These are phyloP conservation scores for Lanius ludovicianus DNA, from an alignment of 2,113 vertebrate species.

Conservation along the genomic window DNA sequence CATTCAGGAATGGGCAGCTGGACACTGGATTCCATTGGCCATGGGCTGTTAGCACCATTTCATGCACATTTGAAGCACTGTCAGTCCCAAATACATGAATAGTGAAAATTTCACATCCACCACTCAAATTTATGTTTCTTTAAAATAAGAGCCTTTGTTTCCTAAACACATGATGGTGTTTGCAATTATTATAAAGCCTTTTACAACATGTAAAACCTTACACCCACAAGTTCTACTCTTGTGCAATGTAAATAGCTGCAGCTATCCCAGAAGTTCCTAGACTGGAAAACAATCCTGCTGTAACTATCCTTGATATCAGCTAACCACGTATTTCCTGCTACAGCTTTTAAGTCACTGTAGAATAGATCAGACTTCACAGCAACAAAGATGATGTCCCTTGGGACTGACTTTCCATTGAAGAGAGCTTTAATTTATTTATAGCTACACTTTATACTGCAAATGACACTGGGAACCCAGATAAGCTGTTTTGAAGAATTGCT, in stretches of 20 bases:
- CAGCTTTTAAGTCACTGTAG: not conserved
- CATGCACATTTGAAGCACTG: not conserved
- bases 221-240: not conserved
- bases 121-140: not conserved
- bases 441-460: conserved; percentile 8
- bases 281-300: not conserved
- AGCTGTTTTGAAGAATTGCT: not conserved
- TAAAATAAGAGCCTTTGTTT: not conserved
- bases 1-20: not conserved
- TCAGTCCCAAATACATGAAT: not conserved
- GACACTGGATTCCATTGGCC: not conserved
- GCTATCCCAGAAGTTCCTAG: not conserved
- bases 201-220: not conserved
- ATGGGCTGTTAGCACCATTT: not conserved
- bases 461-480: conserved; percentile 10
- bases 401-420: not conserved
- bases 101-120: not conserved
- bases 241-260: not conserved
- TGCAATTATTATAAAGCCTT: not conserved
- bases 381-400: not conserved
- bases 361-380: not conserved
- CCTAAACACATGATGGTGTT: not conserved
- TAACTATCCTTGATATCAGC: not conserved
- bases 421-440: conserved; percentile 47
- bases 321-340: not conserved